A percentile compares a stretch with the other conserved stretches of the same genome.
Conservation (phyloP, 1,140 invertebrate genomes). For the Hypsibius dujardini region DNA sequence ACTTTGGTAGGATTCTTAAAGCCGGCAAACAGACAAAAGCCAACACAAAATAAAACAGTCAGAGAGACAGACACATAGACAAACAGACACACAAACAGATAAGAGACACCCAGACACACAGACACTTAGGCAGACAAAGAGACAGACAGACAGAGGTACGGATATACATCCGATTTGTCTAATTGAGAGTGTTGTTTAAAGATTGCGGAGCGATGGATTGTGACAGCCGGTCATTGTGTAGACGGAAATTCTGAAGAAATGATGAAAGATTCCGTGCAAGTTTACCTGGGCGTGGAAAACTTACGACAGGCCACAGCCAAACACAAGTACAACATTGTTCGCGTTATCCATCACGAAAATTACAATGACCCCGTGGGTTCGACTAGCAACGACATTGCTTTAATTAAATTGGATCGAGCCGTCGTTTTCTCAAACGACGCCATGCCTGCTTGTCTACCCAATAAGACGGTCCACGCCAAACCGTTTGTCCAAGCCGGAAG, state of each 20-base stretch:
- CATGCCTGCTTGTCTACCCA: conserved; percentile 11
- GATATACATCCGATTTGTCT: background rate
- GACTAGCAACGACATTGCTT: conserved; percentile 12
- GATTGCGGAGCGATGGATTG: conserved; percentile 8
- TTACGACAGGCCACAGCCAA: background rate
- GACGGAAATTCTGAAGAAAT: background rate
- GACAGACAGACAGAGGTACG: no score
- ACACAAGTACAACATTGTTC: background rate
- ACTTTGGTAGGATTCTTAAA: conserved; percentile 1
- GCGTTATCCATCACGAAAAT: background rate
- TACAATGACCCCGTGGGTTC: conserved; percentile 5
- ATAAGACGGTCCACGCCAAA: background rate
- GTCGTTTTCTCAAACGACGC: background rate
- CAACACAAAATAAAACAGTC: background rate
- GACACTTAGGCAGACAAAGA: no score
- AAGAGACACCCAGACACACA: no score
- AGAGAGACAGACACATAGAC: background rate
- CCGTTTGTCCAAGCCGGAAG: background rate
- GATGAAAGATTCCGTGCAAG: background rate
- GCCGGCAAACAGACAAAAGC: background rate
- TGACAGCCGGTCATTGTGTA: conserved; percentile 11
- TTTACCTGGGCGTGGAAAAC: conserved; percentile 7
- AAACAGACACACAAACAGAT: no score
- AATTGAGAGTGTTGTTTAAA: conserved; percentile 4
- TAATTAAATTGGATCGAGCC: background rate